A percentile compares a stretch with the other conserved stretches of the same genome.
phyloP scores from a whole-genome alignment of 2,797 vertebrate genomes.

The Atherinosoma microstoma region DNA sequence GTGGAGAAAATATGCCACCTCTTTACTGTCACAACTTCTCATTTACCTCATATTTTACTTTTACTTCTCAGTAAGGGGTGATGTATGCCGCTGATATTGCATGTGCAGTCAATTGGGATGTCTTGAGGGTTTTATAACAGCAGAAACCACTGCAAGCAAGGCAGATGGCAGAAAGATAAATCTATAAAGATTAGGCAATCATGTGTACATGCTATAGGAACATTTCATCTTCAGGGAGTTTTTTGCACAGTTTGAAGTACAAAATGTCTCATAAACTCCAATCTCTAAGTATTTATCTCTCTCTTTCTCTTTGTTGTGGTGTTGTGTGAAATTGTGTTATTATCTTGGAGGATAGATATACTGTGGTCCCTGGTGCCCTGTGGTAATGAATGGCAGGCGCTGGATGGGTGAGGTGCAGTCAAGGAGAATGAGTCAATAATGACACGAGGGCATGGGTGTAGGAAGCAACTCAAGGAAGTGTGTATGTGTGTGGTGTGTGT shows the following conservation, averaged over 20 bases:
- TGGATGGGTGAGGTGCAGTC: constrained; percentile 76
- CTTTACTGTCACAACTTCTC: constrained; percentile 39
- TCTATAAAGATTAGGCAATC: constrained; percentile 54
- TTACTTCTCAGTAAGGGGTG: constrained; percentile 53
- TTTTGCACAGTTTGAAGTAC: constrained; percentile 4
- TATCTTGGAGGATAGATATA: constrained; percentile 46
- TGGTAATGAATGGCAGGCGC: constrained; percentile 74
- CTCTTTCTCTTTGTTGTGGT: constrained; percentile 24
- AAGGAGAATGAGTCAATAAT: constrained; percentile 80
- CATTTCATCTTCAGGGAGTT: constrained; percentile 10
- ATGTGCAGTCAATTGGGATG: constrained; percentile 56
- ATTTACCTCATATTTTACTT: constrained; percentile 54
- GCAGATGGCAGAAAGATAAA: constrained; percentile 56
- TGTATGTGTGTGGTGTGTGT: constrained; percentile 40
- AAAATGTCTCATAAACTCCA: constrained; percentile 29
- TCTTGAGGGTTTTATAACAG: constrained; percentile 52
- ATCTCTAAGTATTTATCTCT: constrained; percentile 6
- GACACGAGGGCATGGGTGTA: constrained; percentile 66
- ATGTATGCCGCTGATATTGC: constrained; percentile 66
- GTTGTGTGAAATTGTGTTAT: constrained; percentile 46
- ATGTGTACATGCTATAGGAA: constrained; percentile 38
- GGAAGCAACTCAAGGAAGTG: constrained; percentile 63
- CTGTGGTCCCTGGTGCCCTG: constrained; percentile 62
- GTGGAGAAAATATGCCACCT: too few relatives aligned
- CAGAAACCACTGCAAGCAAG: constrained; percentile 47